Percentiles rank a stretch among this genome's conserved stretches.
Evolutionary conservation across 2,797 vertebrate genomes (phyloP).

Genomic region (Orientallactaga sibirica): DNA sequence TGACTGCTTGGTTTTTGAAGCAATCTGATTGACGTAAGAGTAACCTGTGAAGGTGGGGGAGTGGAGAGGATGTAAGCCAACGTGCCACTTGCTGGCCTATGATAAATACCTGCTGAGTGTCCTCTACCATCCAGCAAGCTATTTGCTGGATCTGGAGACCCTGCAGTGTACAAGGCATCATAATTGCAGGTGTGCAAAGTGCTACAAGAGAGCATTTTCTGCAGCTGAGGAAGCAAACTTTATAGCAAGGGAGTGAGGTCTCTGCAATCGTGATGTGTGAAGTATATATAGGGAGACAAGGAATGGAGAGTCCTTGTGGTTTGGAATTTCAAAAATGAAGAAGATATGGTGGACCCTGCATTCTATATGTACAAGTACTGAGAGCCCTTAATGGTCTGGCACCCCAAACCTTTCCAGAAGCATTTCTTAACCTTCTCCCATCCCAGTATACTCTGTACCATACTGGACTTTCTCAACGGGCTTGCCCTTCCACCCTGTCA

Average conservation of each 20-base stretch:
- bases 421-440: background rate
- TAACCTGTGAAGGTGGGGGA: background rate
- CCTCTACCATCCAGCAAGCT: background rate
- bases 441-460: background rate
- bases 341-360: background rate
- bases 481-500: background rate
- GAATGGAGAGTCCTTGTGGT: background rate
- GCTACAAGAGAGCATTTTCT: background rate
- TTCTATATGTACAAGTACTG: background rate
- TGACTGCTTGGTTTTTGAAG: background rate
- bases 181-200: background rate
- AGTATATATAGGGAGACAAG: background rate
- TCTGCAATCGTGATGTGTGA: background rate
- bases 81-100: background rate
- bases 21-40: background rate
- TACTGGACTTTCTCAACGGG: background rate
- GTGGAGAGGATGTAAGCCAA: background rate
- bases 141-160: background rate
- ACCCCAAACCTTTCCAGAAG: background rate
- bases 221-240: background rate
- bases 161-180: background rate
- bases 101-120: background rate
- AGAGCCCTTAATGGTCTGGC: background rate
- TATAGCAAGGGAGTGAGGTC: background rate
- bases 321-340: conserved; percentile 25